Evolutionary conservation across 2,888 invertebrate species (phyloP).

Genomic region (Melanchra persicariae): DNA sequence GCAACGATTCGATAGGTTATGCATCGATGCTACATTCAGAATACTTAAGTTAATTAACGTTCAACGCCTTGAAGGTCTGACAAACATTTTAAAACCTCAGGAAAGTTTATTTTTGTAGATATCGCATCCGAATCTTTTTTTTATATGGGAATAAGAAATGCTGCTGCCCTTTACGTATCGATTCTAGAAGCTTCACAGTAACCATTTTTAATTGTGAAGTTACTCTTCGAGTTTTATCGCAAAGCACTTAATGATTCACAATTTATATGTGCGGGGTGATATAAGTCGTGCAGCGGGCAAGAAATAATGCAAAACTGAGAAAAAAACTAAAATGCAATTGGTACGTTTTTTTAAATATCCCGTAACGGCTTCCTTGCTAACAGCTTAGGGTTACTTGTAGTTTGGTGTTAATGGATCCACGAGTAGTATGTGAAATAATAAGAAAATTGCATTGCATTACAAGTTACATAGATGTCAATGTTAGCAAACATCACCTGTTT

Average conservation of each 20-base stretch:
- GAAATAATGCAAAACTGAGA: no score
- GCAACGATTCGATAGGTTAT: conserved; percentile 21
- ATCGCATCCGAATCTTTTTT: neutral
- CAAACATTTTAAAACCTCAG: neutral
- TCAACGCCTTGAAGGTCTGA: conserved; percentile 7
- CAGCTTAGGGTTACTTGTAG: neutral
- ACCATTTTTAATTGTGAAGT: neutral
- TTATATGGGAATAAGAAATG: neutral
- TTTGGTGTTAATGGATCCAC: neutral
- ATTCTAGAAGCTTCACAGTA: neutral
- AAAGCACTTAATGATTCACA: neutral
- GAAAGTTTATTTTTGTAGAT: neutral
- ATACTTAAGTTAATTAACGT: conserved; percentile 40
- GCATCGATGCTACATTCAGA: conserved; percentile 23
- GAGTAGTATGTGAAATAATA: neutral
- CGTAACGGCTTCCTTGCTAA: neutral
- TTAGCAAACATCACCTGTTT: neutral
- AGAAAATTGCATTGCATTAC: neutral
- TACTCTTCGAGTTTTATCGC: neutral
- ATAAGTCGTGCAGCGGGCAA: no score
- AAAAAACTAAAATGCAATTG: no score
- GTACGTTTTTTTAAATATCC: no score
- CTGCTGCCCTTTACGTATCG: conserved; percentile 10
- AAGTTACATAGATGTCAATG: neutral
- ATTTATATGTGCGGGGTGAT: no score